These are phyloP conservation scores for Thyatira batis DNA, from an alignment of 2,888 invertebrate genomes.

Conservation along the genomic window DNA sequence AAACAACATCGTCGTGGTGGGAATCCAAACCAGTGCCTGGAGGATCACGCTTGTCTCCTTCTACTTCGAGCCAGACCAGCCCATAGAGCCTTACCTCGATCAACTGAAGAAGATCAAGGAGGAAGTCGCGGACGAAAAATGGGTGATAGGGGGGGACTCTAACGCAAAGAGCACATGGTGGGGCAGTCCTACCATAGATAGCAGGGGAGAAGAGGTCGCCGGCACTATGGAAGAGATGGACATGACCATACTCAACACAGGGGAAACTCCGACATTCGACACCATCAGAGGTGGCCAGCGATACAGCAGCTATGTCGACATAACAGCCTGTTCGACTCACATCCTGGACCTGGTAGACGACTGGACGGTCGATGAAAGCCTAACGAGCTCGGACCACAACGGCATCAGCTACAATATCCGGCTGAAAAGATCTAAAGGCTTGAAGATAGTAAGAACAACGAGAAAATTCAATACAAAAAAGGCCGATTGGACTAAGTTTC, in stretches of 20 bases:
- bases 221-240: slow-evolving; percentile 13
- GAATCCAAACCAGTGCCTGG: not conserved
- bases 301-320: slow-evolving; percentile 23
- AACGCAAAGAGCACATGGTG: slow-evolving; percentile 22
- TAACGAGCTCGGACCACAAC: slow-evolving; percentile 25
- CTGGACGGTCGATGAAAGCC: slow-evolving; percentile 15
- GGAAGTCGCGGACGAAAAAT: not conserved
- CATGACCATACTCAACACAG: slow-evolving; percentile 27
- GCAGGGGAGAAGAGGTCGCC: slow-evolving; percentile 15
- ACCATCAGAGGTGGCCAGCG: slow-evolving; percentile 11
- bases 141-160: slow-evolving; percentile 15
- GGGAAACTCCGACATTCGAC: slow-evolving; percentile 18
- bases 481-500: slow-evolving; percentile 21
- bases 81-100: not conserved
- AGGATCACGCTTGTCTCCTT: slow-evolving; percentile 7
- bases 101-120: not conserved
- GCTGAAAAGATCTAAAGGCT: slow-evolving; percentile 3
- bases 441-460: slow-evolving; percentile 9
- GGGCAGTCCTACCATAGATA: slow-evolving; percentile 10
- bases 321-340: slow-evolving; percentile 23
- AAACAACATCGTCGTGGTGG: not conserved
- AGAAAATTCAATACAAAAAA: slow-evolving; percentile 21
- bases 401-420: slow-evolving; percentile 14
- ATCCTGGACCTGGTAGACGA: slow-evolving; percentile 11
- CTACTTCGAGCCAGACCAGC: slow-evolving; percentile 11